phyloP scores from a whole-genome alignment of 1,140 invertebrate genomes.

The Tachypleus tridentatus region DNA sequence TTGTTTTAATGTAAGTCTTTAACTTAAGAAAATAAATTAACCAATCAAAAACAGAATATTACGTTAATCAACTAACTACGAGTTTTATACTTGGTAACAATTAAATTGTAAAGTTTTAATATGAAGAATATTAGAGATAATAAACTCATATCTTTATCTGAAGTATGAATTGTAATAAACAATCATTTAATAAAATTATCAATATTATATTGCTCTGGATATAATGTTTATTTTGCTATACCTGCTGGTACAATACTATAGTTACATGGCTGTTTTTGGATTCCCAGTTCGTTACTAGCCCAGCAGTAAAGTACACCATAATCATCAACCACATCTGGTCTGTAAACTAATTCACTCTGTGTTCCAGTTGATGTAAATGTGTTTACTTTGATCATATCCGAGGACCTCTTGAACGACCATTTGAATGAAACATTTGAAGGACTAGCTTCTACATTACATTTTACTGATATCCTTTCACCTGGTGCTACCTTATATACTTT shows the following conservation, averaged over 20 bases:
- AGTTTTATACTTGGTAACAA: no score
- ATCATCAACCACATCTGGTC: conserved; percentile 66
- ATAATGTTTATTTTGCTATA: background rate
- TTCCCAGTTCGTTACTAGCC: conserved; percentile 64
- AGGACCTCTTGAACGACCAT: conserved; percentile 87
- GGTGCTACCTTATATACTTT: conserved; percentile 75
- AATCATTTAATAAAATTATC: no score
- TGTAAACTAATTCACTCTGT: conserved; percentile 54
- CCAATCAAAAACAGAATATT: no score
- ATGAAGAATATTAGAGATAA: no score
- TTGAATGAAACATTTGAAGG: conserved; percentile 61
- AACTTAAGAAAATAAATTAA: no score
- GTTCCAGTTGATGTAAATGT: conserved; percentile 17
- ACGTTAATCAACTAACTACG: no score
- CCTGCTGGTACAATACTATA: conserved; percentile 74
- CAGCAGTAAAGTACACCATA: conserved; percentile 77
- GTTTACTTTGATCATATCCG: conserved; percentile 56
- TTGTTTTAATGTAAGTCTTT: no score
- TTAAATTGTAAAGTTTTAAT: no score
- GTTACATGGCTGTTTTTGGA: conserved; percentile 59
- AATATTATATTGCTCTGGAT: no score
- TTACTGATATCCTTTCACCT: conserved; percentile 73
- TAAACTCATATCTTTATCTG: no score
- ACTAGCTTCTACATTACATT: conserved; percentile 77
- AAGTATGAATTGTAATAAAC: no score